phyloP scores from a whole-genome alignment of 2,113 vertebrate species.

The Benthochromis sp. region DNA sequence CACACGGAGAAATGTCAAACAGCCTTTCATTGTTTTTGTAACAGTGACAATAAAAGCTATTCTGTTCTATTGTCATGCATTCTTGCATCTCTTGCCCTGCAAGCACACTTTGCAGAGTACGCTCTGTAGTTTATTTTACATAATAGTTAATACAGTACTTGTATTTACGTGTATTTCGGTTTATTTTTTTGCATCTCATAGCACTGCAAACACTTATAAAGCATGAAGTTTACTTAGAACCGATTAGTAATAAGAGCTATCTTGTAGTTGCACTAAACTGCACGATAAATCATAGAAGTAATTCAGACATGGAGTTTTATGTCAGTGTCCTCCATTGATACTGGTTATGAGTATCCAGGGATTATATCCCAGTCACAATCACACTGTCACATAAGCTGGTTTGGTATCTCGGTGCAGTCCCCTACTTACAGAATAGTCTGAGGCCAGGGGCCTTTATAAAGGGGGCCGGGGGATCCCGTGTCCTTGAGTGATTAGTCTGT shows the following conservation, averaged over 20 bases:
- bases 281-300: not conserved
- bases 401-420: rapidly evolving
- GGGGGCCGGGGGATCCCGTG: rapidly evolving
- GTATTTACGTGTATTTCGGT: not conserved
- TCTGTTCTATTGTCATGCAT: not conserved
- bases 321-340: not conserved
- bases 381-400: not conserved
- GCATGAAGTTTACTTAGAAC: not conserved
- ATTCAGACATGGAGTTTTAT: not conserved
- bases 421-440: not conserved
- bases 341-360: not conserved
- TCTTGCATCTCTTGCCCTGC: not conserved
- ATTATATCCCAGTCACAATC: not conserved
- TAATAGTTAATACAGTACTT: not conserved
- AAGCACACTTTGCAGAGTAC: not conserved
- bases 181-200: not conserved
- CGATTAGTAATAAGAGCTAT: not conserved
- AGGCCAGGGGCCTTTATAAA: not conserved
- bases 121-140: not conserved
- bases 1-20: not conserved
- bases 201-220: not conserved
- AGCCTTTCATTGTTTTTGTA: not conserved
- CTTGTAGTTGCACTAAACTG: not conserved
- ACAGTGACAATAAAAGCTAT: not conserved
- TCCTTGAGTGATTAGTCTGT: not conserved